Conservation (phyloP, 2,797 vertebrate species). For the Pangasius macronema region DNA sequence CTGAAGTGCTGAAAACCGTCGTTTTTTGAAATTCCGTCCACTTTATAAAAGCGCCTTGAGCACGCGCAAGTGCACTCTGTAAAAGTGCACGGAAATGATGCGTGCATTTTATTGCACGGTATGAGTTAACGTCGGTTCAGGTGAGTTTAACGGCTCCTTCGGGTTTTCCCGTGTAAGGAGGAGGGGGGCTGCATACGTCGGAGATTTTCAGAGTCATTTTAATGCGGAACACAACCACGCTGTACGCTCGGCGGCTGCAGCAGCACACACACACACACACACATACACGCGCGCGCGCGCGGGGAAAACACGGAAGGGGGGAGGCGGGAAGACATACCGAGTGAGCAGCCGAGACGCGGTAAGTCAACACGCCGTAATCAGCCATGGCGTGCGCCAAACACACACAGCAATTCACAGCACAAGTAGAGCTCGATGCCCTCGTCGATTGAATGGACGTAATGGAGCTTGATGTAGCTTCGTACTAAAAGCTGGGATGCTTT, state of each 20-base stretch:
- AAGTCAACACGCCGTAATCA: constrained; percentile 38
- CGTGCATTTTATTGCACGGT: not conserved
- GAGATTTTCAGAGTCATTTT: constrained; percentile 57
- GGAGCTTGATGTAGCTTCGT: not conserved
- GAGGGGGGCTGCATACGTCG: constrained; percentile 52
- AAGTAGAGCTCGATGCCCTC: not conserved
- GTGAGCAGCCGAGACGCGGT: constrained; percentile 47
- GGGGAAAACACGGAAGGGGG: constrained; percentile 44
- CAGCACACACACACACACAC: not conserved
- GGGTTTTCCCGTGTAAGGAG: not conserved
- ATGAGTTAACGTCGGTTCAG: not conserved
- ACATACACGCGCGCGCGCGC: not conserved
- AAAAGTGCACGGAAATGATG: not conserved
- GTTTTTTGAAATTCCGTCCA: not conserved
- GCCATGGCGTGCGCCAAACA: not conserved
- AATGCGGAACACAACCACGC: constrained; percentile 61
- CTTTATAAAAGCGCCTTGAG: not conserved
- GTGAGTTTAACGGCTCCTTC: constrained; percentile 12
- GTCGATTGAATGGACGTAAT: not conserved
- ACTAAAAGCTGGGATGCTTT: constrained; percentile 16
- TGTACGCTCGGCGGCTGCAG: constrained; percentile 58
- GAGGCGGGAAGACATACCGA: constrained; percentile 45
- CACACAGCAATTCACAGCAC: not conserved
- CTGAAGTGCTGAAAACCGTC: constrained; percentile 48
- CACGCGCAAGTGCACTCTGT: not conserved